phyloP scores from a whole-genome alignment of 2,888 invertebrate species.

The Platerodrilus igneus region DNA sequence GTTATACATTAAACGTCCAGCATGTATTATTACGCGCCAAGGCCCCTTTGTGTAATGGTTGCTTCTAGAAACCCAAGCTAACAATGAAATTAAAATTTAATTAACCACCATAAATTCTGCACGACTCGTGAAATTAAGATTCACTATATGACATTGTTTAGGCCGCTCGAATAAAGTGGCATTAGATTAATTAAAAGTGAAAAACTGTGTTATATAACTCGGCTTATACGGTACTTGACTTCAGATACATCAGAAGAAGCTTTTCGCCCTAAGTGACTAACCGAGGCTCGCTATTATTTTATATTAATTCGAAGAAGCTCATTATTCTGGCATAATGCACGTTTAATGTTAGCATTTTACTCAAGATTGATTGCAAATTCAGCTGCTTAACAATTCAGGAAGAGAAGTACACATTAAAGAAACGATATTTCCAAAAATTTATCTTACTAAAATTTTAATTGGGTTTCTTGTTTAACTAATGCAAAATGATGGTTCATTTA shows the following conservation, averaged over 20 bases:
- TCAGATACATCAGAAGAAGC: slow-evolving; percentile 35
- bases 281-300: slow-evolving; percentile 39
- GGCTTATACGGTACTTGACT: slow-evolving; percentile 33
- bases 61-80: slow-evolving; percentile 31
- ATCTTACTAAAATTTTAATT: no score
- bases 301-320: slow-evolving; percentile 38
- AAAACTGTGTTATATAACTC: slow-evolving; percentile 45
- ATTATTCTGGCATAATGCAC: slow-evolving; percentile 39
- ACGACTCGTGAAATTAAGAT: slow-evolving; percentile 46
- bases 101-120: slow-evolving; percentile 46
- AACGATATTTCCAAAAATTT: no score
- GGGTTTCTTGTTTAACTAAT: no score
- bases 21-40: slow-evolving; percentile 18
- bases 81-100: slow-evolving; percentile 48
- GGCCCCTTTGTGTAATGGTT: slow-evolving; percentile 31
- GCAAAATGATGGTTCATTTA: no score
- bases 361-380: slow-evolving; percentile 41
- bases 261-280: slow-evolving; percentile 38
- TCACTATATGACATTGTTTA: slow-evolving; percentile 48
- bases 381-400: slow-evolving; percentile 30
- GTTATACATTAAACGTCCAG: no score
- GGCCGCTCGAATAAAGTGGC: slow-evolving; percentile 46
- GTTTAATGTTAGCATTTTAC: slow-evolving; percentile 41
- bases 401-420: no score
- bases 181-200: slow-evolving; percentile 49